These are phyloP conservation scores for Lasioglossum zephyrum DNA, from an alignment of 2,888 invertebrate genomes.

Conservation along the genomic window DNA sequence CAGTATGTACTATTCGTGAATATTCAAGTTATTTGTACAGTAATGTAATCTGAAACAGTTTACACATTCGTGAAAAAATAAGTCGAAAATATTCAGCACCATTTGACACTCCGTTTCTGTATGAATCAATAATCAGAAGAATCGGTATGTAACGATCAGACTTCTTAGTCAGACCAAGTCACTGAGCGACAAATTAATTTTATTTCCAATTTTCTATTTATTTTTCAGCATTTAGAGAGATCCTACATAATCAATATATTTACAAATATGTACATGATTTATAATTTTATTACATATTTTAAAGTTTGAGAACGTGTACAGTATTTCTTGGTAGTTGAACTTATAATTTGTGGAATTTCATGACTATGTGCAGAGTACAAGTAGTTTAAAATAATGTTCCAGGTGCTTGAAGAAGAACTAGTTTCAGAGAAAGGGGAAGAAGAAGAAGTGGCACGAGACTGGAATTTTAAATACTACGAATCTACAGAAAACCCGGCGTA, in stretches of 20 bases:
- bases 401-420: conserved; percentile 34
- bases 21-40: not conserved
- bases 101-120: not conserved
- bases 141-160: not conserved
- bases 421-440: conserved; percentile 33
- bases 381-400: conserved; percentile 37
- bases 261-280: too few species aligned
- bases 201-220: not conserved
- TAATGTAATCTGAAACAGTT: not conserved
- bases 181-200: not conserved
- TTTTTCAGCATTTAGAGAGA: not conserved
- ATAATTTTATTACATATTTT: not conserved
- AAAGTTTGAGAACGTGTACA: not conserved
- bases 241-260: not conserved
- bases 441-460: conserved; percentile 50
- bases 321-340: not conserved
- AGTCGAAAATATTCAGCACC: not conserved
- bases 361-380: not conserved
- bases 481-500: conserved; percentile 8
- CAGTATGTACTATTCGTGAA: conserved; percentile 28
- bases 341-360: not conserved
- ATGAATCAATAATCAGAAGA: not conserved
- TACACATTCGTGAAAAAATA: not conserved
- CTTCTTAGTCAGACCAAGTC: not conserved
- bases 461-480: conserved; percentile 63